Evolutionary conservation across 2,113 vertebrate species (phyloP).

Genomic region (Ahaetulla prasina): DNA sequence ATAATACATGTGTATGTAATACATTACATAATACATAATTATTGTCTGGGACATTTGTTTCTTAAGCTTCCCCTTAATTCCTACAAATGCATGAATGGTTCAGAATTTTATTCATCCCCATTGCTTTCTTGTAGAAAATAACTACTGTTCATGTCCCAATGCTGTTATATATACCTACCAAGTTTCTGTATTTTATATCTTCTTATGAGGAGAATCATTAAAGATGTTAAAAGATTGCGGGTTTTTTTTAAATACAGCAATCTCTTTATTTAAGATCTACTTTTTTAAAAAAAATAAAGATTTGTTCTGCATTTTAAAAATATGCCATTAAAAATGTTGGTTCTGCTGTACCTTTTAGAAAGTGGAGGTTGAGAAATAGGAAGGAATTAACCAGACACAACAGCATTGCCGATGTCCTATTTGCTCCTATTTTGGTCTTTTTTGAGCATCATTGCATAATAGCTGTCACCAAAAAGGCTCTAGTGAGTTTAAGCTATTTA

Average conservation of each 20-base stretch:
- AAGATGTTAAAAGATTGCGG: neutral
- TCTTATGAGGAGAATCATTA: neutral
- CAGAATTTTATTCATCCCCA: neutral
- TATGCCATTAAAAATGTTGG: neutral
- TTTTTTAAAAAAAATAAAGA: neutral
- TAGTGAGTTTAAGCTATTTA: neutral
- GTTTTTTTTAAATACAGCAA: neutral
- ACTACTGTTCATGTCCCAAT: neutral
- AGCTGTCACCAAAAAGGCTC: neutral
- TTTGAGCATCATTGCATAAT: neutral
- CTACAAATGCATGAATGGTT: neutral
- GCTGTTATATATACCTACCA: neutral
- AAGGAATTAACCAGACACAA: neutral
- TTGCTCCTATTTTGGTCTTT: neutral
- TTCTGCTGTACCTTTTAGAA: neutral
- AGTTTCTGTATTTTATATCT: neutral
- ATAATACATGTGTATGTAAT: neutral
- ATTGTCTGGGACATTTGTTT: neutral
- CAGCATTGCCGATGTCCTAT: neutral
- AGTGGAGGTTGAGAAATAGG: neutral
- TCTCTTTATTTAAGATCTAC: neutral
- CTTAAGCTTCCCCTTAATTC: neutral
- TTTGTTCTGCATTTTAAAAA: neutral
- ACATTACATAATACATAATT: no score
- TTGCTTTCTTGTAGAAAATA: neutral